phyloP scores from a whole-genome alignment of 2,113 vertebrate genomes.

The Anolis carolinensis region DNA sequence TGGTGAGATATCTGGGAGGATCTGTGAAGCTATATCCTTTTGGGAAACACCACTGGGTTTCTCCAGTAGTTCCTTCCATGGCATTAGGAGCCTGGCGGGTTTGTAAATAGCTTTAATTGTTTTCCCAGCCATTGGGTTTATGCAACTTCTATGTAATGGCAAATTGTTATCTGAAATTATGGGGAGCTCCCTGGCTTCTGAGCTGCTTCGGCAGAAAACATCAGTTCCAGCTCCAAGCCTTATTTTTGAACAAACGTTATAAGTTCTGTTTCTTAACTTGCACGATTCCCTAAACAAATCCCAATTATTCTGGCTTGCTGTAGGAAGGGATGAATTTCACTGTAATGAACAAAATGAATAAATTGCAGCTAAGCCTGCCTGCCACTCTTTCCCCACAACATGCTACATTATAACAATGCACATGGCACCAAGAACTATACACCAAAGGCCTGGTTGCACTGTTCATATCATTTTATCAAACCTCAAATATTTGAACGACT shows the following conservation, averaged over 20 bases:
- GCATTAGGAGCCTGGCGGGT: neutral
- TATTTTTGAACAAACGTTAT: neutral
- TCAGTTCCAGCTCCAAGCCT: neutral
- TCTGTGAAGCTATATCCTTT: too few species aligned
- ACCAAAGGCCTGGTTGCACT: neutral
- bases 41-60: too few species aligned
- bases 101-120: neutral
- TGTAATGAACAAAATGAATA: neutral
- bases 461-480: neutral
- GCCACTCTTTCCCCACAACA: neutral
- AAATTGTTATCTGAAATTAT: too few species aligned
- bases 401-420: conserved; percentile 15
- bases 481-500: neutral
- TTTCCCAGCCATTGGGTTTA: neutral
- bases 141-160: neutral
- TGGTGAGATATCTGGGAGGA: too few species aligned
- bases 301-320: neutral
- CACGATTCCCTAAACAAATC: conserved; percentile 7
- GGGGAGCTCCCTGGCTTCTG: too few species aligned
- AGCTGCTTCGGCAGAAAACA: neutral
- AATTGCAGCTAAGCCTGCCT: conserved; percentile 14
- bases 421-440: neutral
- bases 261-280: neutral
- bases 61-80: neutral
- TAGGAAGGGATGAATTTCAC: neutral